A percentile compares a stretch with the other conserved stretches of the same genome.
Conservation (phyloP, 1,140 invertebrate genomes). For the Lordiphosa mommai region DNA sequence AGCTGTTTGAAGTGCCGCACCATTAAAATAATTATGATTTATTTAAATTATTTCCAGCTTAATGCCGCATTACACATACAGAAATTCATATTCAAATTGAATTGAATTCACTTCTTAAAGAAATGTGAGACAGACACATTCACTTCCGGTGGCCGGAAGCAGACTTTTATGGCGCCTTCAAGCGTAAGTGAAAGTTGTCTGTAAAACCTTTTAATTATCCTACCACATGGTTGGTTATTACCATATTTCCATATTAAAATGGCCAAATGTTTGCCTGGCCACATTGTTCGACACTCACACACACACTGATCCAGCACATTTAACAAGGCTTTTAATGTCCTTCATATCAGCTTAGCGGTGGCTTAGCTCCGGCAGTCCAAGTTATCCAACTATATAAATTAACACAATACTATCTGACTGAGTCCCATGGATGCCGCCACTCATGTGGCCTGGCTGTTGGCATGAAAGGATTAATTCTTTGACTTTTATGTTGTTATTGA, state of each 20-base stretch:
- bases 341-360: constrained; percentile 13
- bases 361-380: not conserved
- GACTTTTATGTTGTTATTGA: constrained; percentile 20
- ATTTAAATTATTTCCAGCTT: constrained; percentile 51
- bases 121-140: too few species aligned
- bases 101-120: too few species aligned
- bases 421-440: not conserved
- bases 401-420: constrained; percentile 14
- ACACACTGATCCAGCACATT: not conserved
- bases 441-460: too few species aligned
- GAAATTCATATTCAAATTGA: too few species aligned
- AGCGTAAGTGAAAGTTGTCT: too few species aligned
- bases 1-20: constrained; percentile 22
- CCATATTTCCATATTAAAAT: too few species aligned
- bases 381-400: constrained; percentile 22
- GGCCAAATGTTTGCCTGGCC: too few species aligned
- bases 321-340: constrained; percentile 6
- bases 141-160: too few species aligned
- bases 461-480: constrained; percentile 18
- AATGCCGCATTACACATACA: constrained; percentile 32
- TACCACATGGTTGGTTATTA: too few species aligned
- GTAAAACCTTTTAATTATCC: too few species aligned
- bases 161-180: too few species aligned
- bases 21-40: constrained; percentile 60
- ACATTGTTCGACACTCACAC: too few species aligned